Percentiles rank a stretch among this genome's conserved stretches.
Conservation (phyloP, 2,888 invertebrate species). For the Eucriotettix oculatus region DNA sequence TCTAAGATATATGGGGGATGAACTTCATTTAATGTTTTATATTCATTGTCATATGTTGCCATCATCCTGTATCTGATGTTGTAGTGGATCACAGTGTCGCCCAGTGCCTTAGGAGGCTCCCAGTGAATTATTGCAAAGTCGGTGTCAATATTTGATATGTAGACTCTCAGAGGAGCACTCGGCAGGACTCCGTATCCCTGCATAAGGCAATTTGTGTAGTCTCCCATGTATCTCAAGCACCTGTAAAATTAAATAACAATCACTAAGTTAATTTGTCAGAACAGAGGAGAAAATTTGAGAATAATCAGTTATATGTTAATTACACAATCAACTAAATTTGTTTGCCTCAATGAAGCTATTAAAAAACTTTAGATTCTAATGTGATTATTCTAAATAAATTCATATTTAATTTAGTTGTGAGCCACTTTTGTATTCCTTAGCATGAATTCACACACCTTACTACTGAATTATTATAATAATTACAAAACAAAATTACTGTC, state of each 20-base stretch:
- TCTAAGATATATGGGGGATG: conserved; percentile 60
- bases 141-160: conserved; percentile 54
- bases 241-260: conserved; percentile 21
- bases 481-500: no score
- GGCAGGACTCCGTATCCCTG: conserved; percentile 74
- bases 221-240: conserved; percentile 65
- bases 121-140: conserved; percentile 66
- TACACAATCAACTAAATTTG: no score
- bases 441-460: no score
- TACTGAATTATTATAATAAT: no score
- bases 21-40: conserved; percentile 24
- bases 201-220: conserved; percentile 65
- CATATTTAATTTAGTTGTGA: no score
- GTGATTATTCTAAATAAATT: no score
- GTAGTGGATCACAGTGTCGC: conserved; percentile 47
- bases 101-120: conserved; percentile 50
- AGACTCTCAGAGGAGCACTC: conserved; percentile 49
- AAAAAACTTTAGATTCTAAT: no score
- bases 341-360: no score
- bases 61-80: conserved; percentile 27
- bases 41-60: conserved; percentile 25
- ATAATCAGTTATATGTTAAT: no score
- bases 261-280: no score
- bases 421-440: no score
- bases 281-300: no score